A percentile compares a stretch with the other conserved stretches of the same genome.
These are phyloP conservation scores for Lepus americanus DNA, from an alignment of 2,113 vertebrate genomes.

Conservation along the genomic window DNA sequence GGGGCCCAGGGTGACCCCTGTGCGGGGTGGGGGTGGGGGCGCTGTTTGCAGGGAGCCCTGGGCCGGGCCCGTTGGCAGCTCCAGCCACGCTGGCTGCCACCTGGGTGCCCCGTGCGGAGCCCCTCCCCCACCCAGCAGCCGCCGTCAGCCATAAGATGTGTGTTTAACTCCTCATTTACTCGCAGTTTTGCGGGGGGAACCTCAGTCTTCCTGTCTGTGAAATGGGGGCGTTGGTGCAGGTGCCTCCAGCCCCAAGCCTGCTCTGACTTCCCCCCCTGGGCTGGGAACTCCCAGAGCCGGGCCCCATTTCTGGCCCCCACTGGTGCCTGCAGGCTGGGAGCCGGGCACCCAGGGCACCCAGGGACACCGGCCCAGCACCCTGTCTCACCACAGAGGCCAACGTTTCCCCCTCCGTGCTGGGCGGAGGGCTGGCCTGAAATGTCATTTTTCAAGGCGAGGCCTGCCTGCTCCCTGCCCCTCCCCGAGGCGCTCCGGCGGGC, in stretches of 20 bases:
- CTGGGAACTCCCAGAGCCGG: neutral
- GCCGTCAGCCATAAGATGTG: too few relatives aligned
- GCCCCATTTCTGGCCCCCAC: neutral
- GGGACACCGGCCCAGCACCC: neutral
- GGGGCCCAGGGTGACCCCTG: too few relatives aligned
- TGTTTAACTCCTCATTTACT: too few relatives aligned
- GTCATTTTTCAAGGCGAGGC: constrained; percentile 47
- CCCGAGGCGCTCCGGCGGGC: constrained; percentile 14
- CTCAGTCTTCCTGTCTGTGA: neutral
- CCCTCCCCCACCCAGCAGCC: rapidly evolving
- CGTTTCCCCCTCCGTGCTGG: neutral
- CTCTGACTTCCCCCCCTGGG: neutral
- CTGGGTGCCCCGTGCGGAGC: neutral
- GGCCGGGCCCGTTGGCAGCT: rapidly evolving
- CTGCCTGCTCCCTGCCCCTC: neutral
- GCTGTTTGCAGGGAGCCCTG: neutral
- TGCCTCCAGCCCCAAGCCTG: rapidly evolving
- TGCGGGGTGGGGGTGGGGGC: too few relatives aligned
- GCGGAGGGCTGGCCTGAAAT: constrained; percentile 40
- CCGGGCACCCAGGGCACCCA: too few relatives aligned
- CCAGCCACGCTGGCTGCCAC: rapidly evolving
- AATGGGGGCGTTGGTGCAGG: neutral
- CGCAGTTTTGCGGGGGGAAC: rapidly evolving
- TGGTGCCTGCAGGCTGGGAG: neutral
- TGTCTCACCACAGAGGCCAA: neutral